A percentile compares a stretch with the other conserved stretches of the same genome.
These are phyloP conservation scores for Typhlichthys eigenmanni DNA, from an alignment of 2,797 vertebrate genomes.

Conservation along the genomic window DNA sequence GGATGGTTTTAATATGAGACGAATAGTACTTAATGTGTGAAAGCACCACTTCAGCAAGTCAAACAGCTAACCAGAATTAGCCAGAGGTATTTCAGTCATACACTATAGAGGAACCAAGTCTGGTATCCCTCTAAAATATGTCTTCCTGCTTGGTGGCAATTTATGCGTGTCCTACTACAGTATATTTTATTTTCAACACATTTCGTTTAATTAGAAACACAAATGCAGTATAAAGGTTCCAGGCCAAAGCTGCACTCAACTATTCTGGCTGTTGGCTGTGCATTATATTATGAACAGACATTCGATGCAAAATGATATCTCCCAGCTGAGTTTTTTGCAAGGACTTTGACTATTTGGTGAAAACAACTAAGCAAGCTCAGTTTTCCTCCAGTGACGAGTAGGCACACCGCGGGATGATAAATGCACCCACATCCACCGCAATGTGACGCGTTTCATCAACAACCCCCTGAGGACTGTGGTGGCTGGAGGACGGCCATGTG, in stretches of 20 bases:
- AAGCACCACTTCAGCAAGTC: slow-evolving; percentile 1
- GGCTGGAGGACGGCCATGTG: slow-evolving; percentile 49
- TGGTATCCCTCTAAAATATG: slow-evolving; percentile 15
- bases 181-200: too few relatives aligned
- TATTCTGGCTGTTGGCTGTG: too few relatives aligned
- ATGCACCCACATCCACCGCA: slow-evolving; percentile 34
- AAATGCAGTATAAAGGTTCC: too few relatives aligned
- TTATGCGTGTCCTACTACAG: slow-evolving; percentile 12
- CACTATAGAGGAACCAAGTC: slow-evolving; percentile 12
- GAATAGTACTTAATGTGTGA: background rate
- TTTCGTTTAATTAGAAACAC: too few relatives aligned
- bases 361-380: background rate
- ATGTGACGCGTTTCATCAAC: slow-evolving; percentile 51
- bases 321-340: too few relatives aligned
- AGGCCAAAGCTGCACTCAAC: too few relatives aligned
- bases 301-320: too few relatives aligned
- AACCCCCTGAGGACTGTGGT: slow-evolving; percentile 27
- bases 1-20: background rate
- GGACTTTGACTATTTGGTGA: slow-evolving; percentile 2
- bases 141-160: slow-evolving; percentile 29
- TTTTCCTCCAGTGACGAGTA: slow-evolving; percentile 20
- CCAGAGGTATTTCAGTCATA: slow-evolving; percentile 17
- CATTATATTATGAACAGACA: too few relatives aligned
- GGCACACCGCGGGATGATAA: slow-evolving; percentile 30
- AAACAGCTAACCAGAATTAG: slow-evolving; percentile 2